These are phyloP conservation scores for Circaetus cinerascens DNA, from an alignment of 2,113 vertebrate species.

Conservation along the genomic window DNA sequence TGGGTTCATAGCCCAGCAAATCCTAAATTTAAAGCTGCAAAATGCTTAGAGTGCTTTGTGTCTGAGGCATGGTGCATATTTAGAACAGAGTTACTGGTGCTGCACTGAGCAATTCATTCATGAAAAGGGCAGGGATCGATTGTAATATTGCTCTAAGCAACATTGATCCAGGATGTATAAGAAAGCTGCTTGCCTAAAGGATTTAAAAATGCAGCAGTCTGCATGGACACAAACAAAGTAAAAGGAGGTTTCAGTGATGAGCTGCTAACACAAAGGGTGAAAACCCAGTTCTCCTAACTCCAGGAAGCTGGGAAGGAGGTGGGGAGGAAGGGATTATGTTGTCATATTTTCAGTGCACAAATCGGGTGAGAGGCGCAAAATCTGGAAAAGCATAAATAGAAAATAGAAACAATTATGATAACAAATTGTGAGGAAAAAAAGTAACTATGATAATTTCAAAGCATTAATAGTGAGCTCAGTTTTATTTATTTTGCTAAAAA, in stretches of 20 bases:
- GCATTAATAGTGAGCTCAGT: neutral
- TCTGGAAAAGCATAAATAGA: neutral
- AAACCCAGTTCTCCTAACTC: neutral
- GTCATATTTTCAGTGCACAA: neutral
- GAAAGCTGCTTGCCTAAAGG: neutral
- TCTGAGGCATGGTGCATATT: neutral
- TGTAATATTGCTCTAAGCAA: neutral
- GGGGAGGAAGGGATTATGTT: neutral
- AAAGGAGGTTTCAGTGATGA: neutral
- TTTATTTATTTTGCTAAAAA: slow-evolving; percentile 3
- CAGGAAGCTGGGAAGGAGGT: neutral
- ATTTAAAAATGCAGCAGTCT: neutral
- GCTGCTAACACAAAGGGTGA: neutral
- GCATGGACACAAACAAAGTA: neutral
- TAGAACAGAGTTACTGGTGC: neutral
- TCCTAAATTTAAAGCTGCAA: neutral
- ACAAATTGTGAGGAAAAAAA: neutral
- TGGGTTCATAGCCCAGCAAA: neutral
- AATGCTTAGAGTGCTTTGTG: neutral
- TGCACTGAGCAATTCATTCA: neutral
- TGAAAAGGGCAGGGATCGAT: neutral
- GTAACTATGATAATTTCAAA: neutral
- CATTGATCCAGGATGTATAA: neutral
- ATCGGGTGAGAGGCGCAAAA: neutral
- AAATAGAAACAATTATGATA: neutral